Evolutionary conservation across 2,113 vertebrate genomes (phyloP), one percentile per base, ranked within the genome.

Genomic region (Elanus axillaris): DNA sequence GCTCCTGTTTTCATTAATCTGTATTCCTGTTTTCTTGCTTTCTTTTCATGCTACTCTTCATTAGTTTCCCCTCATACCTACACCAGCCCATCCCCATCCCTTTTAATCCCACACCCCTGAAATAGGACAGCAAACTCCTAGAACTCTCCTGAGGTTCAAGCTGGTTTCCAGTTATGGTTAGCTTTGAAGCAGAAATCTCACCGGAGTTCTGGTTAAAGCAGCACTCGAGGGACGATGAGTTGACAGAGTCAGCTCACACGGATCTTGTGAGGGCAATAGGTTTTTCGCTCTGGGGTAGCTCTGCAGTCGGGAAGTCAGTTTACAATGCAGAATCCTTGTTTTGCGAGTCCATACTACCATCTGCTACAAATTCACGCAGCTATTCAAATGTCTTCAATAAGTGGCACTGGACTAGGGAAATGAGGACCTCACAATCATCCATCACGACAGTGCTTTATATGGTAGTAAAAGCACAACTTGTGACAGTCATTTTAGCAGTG

Each of bases 401-500:
- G 69, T 42, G 86, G 34, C 76, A 81, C 38, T 38, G 80, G 77
- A 75, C 34, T 76, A 69, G 47, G 66, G 56, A 93, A 96, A 94
- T 91, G 6, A 94, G 31, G 42, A 81, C 62, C 87, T 68, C 45
- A 45, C 53, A 91, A 87, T 66, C 13, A 56, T 76, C 66, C 11
- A 3, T 83, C 66, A 88, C 3, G 7, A 78, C 5, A 87, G 38
- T 73, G 76, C 96, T 94, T 93, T 87, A 93, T 89, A 94, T 95
- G 84, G 93, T 82, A 95, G 42, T 23, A 79, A 96, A 92, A 95
- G 81, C 18, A 3, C 32, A 93, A 85, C 94, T 89, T 95, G 95
- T 83, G 66, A 82, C 91, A 88, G 77, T 76, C 76, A 93, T 93
- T 87, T 91, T 73, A 95, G 66, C 69, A 82, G 53, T 60, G 29